phyloP scores from a whole-genome alignment of 37 sponge, comb jelly and placozoan species.

The Beroe ovata region DNA sequence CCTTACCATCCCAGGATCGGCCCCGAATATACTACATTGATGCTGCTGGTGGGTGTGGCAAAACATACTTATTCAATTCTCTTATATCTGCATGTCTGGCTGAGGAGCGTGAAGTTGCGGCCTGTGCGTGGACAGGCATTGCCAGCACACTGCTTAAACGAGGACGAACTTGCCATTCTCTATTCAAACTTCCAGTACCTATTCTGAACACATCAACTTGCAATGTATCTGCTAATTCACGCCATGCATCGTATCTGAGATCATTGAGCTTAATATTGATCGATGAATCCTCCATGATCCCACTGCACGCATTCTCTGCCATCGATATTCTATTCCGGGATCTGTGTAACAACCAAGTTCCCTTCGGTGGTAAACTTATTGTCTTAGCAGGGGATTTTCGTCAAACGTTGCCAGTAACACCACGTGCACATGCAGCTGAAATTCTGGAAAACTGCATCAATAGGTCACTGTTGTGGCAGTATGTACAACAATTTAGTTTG shows the following conservation, averaged over 20 bases:
- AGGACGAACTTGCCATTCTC: neutral
- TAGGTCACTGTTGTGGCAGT: neutral
- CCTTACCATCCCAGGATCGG: neutral
- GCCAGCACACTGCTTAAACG: neutral
- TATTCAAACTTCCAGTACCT: neutral
- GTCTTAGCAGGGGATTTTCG: constrained; percentile 34
- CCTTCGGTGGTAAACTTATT: constrained; percentile 21
- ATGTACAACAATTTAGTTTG: neutral
- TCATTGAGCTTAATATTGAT: constrained; percentile 5
- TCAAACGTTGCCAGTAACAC: constrained; percentile 26
- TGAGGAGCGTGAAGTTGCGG: neutral
- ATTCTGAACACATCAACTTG: neutral
- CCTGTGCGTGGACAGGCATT: constrained; percentile 26
- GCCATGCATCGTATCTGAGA: neutral
- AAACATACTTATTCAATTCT: constrained; percentile 8
- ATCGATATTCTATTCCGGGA: constrained; percentile 18
- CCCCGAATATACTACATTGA: constrained; percentile 17
- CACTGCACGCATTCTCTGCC: constrained; percentile 24
- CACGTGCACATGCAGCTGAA: neutral
- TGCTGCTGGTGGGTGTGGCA: constrained; percentile 22
- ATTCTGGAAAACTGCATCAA: constrained; percentile 2
- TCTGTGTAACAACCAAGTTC: neutral
- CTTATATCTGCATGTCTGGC: neutral
- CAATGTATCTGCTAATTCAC: neutral
- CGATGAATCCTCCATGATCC: constrained; percentile 45